Percentiles rank a stretch among this genome's conserved stretches.
phyloP scores from a whole-genome alignment of 1,140 invertebrate genomes.

The Drosophila pachea region DNA sequence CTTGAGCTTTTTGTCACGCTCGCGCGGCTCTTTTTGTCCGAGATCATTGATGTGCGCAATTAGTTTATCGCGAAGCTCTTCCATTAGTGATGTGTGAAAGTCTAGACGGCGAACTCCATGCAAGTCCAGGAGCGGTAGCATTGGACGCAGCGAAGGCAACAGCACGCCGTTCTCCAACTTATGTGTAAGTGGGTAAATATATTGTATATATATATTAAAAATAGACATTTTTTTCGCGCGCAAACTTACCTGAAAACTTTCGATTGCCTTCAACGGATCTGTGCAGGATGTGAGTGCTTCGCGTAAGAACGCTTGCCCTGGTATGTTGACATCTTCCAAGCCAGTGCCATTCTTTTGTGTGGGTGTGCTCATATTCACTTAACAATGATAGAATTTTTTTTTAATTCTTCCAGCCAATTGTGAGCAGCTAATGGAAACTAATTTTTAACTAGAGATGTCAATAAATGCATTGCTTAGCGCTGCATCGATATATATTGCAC shows the following conservation, averaged over 20 bases:
- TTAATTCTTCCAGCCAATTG: constrained; percentile 10
- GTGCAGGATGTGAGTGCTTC: constrained; percentile 97
- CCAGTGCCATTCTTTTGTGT: constrained; percentile 79
- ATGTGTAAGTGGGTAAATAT: background rate
- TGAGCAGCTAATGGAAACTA: constrained; percentile 4
- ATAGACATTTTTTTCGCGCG: constrained; percentile 41
- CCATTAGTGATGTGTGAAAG: constrained; percentile 96
- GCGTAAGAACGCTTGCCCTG: constrained; percentile 91
- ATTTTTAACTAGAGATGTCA: background rate
- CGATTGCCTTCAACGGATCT: constrained; percentile 96
- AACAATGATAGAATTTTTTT: constrained; percentile 8
- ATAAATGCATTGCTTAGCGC: background rate
- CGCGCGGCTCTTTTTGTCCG: constrained; percentile 86
- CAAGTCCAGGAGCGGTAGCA: constrained; percentile 95
- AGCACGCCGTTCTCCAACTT: constrained; percentile 95
- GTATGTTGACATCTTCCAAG: constrained; percentile 94
- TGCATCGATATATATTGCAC: background rate
- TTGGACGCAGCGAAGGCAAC: constrained; percentile 93
- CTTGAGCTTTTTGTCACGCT: constrained; percentile 92
- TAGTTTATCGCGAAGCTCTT: constrained; percentile 94
- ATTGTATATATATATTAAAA: background rate
- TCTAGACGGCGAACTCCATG: constrained; percentile 94
- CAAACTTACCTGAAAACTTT: constrained; percentile 93
- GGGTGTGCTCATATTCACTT: constrained; percentile 58
- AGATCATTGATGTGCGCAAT: constrained; percentile 93